A percentile compares a stretch with the other conserved stretches of the same genome.
Evolutionary conservation across 2,888 invertebrate species (phyloP).

Genomic region (Chrysina gloriosa): DNA sequence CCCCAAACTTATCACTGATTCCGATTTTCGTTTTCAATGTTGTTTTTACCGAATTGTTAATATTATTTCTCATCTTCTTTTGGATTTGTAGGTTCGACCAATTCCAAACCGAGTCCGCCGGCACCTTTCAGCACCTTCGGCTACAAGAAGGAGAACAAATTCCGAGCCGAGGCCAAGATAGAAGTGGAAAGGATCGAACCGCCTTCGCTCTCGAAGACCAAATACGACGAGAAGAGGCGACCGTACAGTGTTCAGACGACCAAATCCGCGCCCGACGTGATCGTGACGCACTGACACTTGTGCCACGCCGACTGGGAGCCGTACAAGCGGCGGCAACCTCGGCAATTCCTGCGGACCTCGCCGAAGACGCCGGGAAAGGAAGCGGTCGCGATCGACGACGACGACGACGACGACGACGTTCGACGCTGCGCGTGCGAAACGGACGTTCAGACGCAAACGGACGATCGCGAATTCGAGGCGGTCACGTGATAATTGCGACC

Average conservation of each 20-base stretch:
- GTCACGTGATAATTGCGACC: conserved; percentile 56
- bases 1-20: no score
- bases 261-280: conserved; percentile 90
- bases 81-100: conserved; percentile 53
- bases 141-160: conserved; percentile 65
- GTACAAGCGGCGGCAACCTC: conserved; percentile 70
- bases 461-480: conserved; percentile 51
- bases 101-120: conserved; percentile 57
- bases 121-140: conserved; percentile 70
- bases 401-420: background rate
- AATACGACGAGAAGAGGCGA: conserved; percentile 63
- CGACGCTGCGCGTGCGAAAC: conserved; percentile 32
- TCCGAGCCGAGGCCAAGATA: conserved; percentile 72
- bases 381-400: background rate
- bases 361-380: conserved; percentile 36
- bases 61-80: background rate
- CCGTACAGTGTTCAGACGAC: conserved; percentile 87
- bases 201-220: conserved; percentile 37
- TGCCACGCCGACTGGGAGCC: conserved; percentile 77
- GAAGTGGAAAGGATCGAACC: conserved; percentile 66
- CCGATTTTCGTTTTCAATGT: no score
- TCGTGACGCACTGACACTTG: conserved; percentile 83
- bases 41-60: no score
- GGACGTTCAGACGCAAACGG: conserved; percentile 56
- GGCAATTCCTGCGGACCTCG: conserved; percentile 64